These are phyloP conservation scores for Arenicola marina DNA, from an alignment of 2,888 invertebrate species.

Conservation along the genomic window DNA sequence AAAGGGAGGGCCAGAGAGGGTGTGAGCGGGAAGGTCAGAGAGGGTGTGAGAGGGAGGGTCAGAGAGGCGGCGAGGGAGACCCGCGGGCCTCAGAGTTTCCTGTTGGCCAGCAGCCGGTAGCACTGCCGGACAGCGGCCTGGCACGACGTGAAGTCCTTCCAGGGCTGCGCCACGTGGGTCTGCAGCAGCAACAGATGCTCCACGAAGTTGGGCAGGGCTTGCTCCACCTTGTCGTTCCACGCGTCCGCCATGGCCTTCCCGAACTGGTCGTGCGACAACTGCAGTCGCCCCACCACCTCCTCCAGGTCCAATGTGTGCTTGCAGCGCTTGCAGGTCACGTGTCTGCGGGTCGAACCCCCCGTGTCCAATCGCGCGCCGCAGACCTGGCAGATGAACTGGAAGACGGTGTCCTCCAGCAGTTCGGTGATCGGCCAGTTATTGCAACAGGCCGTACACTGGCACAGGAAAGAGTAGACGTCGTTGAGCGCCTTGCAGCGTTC, in stretches of 20 bases:
- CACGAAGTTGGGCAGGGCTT: constrained; percentile 40
- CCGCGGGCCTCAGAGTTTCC: too few species aligned
- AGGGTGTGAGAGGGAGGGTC: too few species aligned
- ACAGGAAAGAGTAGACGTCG: constrained; percentile 78
- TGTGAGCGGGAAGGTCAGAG: too few species aligned
- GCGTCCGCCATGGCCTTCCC: constrained; percentile 43
- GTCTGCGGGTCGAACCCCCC: constrained; percentile 10
- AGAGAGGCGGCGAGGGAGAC: too few species aligned
- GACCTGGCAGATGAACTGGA: constrained; percentile 21
- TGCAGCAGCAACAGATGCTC: constrained; percentile 45
- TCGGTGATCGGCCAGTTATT: constrained; percentile 49
- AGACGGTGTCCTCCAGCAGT: constrained; percentile 17
- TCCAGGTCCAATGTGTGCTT: constrained; percentile 19
- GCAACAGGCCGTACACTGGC: constrained; percentile 62
- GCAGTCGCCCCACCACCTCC: constrained; percentile 29
- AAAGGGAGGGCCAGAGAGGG: too few species aligned
- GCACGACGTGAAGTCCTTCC: constrained; percentile 55
- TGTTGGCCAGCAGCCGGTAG: constrained; percentile 31
- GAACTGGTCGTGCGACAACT: constrained; percentile 43
- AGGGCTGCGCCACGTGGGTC: constrained; percentile 46
- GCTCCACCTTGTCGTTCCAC: constrained; percentile 35
- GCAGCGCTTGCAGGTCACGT: constrained; percentile 20
- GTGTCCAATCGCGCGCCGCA: constrained; percentile 16
- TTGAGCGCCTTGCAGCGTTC: constrained; percentile 70
- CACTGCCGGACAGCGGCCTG: constrained; percentile 58